A percentile compares a stretch with the other conserved stretches of the same genome.
phyloP scores from a whole-genome alignment of 2,113 vertebrate species.

The Poicephalus gulielmi region DNA sequence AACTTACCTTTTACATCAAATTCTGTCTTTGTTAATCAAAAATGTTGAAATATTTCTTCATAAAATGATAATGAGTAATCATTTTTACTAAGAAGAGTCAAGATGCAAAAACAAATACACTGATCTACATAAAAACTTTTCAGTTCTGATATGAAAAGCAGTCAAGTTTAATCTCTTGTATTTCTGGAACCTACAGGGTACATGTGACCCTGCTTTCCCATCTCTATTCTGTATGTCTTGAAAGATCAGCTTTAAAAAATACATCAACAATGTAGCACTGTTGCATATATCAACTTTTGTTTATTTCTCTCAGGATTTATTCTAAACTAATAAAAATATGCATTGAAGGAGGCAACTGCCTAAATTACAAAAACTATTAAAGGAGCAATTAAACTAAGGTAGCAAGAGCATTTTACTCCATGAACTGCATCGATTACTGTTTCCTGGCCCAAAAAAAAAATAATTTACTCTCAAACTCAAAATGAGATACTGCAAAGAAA shows the following conservation, averaged over 20 bases:
- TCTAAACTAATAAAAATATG: neutral
- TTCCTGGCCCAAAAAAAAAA: neutral
- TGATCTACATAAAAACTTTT: neutral
- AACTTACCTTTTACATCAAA: neutral
- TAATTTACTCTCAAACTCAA: neutral
- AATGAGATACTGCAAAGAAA: neutral
- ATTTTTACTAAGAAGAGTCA: neutral
- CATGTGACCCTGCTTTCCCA: neutral
- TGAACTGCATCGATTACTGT: rapidly evolving
- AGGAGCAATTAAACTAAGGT: neutral
- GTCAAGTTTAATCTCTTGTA: neutral
- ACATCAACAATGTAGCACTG: neutral
- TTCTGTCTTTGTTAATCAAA: neutral
- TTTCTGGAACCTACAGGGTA: neutral
- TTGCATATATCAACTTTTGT: neutral
- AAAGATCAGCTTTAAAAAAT: neutral
- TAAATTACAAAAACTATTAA: neutral
- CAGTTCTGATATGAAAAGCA: neutral
- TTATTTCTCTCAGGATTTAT: neutral
- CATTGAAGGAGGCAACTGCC: neutral
- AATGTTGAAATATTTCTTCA: neutral
- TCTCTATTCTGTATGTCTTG: neutral
- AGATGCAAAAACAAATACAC: neutral
- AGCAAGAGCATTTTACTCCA: neutral
- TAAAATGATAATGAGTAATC: neutral